Evolutionary conservation across 2,888 invertebrate species (phyloP).

Genomic region (Cremastinae sp.): DNA sequence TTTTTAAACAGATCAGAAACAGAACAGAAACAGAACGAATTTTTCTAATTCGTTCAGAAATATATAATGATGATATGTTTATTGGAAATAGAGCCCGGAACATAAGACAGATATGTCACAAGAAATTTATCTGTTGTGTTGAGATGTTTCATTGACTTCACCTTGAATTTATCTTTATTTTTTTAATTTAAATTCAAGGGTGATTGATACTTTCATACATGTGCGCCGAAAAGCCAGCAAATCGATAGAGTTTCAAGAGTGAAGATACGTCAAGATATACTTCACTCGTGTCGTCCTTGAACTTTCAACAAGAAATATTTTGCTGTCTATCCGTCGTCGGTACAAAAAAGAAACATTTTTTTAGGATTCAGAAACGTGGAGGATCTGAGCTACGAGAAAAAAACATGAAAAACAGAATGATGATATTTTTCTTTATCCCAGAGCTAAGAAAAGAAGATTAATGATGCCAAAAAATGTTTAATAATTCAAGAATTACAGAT

Average conservation of each 20-base stretch:
- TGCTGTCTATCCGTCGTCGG: slow-evolving; percentile 40
- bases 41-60: too few species aligned
- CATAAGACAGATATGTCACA: too few species aligned
- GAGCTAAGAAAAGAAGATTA: too few species aligned
- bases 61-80: too few species aligned
- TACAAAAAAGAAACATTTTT: slow-evolving; percentile 48
- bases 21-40: too few species aligned
- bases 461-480: too few species aligned
- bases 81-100: too few species aligned
- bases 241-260: slow-evolving; percentile 39
- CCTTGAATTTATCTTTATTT: neutral
- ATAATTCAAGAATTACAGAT: too few species aligned
- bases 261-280: slow-evolving; percentile 29
- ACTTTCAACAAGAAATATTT: slow-evolving; percentile 43
- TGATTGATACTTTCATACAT: slow-evolving; percentile 44
- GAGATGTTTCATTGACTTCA: slow-evolving; percentile 2
- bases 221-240: slow-evolving; percentile 45
- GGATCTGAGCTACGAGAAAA: slow-evolving; percentile 24
- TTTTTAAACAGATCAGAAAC: too few species aligned
- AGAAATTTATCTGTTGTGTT: too few species aligned
- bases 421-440: too few species aligned
- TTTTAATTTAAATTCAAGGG: slow-evolving; percentile 20
- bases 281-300: slow-evolving; percentile 44
- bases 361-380: slow-evolving; percentile 25
- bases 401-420: slow-evolving; percentile 1